A percentile compares a stretch with the other conserved stretches of the same genome.
Conservation (phyloP, 1,140 invertebrate species). For the Telenomus remus region DNA sequence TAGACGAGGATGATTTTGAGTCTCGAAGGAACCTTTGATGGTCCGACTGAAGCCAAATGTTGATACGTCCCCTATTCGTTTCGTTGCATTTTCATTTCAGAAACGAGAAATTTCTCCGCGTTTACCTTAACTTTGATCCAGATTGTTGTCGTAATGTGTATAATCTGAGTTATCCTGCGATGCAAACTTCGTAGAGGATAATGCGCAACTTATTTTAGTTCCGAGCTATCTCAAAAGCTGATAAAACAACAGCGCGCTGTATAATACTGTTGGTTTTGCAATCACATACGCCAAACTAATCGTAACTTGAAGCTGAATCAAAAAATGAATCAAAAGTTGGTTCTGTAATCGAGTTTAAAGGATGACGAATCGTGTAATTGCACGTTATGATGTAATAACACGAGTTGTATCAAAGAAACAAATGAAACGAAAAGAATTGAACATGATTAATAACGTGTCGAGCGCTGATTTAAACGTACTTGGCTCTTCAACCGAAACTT, state of each 20-base stretch:
- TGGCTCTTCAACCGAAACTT: no score
- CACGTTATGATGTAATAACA: conserved; percentile 22
- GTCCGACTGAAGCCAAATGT: not conserved
- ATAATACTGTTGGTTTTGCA: conserved; percentile 13
- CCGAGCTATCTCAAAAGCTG: conserved; percentile 6
- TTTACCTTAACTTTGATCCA: no score
- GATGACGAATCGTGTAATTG: conserved; percentile 47
- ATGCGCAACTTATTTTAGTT: no score
- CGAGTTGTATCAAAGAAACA: conserved; percentile 7
- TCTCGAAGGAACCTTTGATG: not conserved
- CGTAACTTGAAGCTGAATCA: conserved; percentile 4
- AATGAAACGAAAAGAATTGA: conserved; percentile 20
- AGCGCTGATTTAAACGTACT: no score
- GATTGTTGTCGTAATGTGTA: no score
- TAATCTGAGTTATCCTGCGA: no score
- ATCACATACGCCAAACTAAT: conserved; percentile 10
- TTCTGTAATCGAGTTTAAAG: conserved; percentile 33
- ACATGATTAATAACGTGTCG: conserved; percentile 35
- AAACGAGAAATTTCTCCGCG: no score
- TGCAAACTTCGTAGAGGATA: no score
- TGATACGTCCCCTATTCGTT: no score
- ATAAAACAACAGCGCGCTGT: conserved; percentile 17
- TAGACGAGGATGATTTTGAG: not conserved
- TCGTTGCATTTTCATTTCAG: no score
- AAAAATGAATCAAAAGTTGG: conserved; percentile 36